Conservation (phyloP, 2,797 vertebrate genomes). For the Galagoides demidoff region DNA sequence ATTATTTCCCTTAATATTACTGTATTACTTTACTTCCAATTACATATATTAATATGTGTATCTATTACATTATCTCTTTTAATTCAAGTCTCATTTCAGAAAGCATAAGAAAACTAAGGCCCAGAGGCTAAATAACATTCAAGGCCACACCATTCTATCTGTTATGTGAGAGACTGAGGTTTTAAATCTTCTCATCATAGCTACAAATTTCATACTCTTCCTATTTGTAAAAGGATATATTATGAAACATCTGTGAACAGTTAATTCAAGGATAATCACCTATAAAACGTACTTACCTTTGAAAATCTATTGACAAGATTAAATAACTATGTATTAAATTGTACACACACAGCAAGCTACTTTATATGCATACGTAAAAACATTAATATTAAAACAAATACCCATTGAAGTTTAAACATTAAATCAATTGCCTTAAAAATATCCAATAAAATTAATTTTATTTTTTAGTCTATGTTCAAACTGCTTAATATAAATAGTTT, state of each 20-base stretch:
- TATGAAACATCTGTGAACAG: constrained; percentile 21
- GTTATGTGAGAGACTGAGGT: neutral
- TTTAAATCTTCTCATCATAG: neutral
- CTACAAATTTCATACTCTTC: constrained; percentile 26
- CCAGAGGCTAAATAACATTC: constrained; percentile 52
- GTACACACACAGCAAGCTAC: constrained; percentile 47
- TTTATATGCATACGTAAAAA: constrained; percentile 52
- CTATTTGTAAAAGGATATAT: neutral
- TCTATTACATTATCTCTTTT: neutral
- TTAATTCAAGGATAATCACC: constrained; percentile 48
- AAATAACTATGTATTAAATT: constrained; percentile 54
- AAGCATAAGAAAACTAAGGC: constrained; percentile 56
- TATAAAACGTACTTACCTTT: constrained; percentile 77
- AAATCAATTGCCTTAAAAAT: constrained; percentile 52
- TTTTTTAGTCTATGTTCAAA: constrained; percentile 65
- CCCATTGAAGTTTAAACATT: constrained; percentile 61
- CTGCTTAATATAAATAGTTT: constrained; percentile 65
- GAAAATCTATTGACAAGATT: constrained; percentile 58
- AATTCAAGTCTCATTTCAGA: constrained; percentile 40
- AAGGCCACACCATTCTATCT: neutral
- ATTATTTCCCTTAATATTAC: neutral
- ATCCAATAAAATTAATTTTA: constrained; percentile 14
- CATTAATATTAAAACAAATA: constrained; percentile 65
- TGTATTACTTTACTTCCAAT: constrained; percentile 18
- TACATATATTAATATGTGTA: neutral